phyloP scores from a whole-genome alignment of 2,113 vertebrate genomes.

The Fulica atra region DNA sequence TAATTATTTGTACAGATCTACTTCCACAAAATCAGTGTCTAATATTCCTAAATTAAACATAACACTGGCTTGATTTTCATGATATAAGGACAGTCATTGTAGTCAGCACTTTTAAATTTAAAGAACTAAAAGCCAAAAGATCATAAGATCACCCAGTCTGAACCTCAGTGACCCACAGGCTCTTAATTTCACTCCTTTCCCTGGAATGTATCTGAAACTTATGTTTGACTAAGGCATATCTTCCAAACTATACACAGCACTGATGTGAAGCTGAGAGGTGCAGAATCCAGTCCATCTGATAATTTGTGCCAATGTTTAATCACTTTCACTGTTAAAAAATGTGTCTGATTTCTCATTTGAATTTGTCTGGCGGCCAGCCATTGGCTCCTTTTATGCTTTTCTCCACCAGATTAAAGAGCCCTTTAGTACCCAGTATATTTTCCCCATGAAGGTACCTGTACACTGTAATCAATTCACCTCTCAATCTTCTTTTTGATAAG shows the following conservation, averaged over 20 bases:
- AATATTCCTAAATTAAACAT: not conserved
- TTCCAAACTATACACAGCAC: not conserved
- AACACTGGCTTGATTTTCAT: not conserved
- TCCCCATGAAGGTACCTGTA: conserved; percentile 40
- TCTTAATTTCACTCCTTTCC: not conserved
- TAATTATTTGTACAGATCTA: not conserved
- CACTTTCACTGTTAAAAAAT: not conserved
- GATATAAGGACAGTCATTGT: not conserved
- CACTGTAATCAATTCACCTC: conserved; percentile 42
- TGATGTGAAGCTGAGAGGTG: not conserved
- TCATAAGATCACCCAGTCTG: not conserved
- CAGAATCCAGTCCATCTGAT: not conserved
- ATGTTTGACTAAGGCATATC: not conserved
- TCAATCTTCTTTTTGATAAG: conserved; percentile 57
- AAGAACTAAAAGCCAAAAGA: not conserved
- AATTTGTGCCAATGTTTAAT: conserved; percentile 4
- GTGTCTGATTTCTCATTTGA: not conserved
- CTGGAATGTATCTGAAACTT: not conserved
- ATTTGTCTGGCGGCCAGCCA: not conserved
- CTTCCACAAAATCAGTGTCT: not conserved
- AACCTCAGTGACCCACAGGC: not conserved
- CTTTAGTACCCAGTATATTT: conserved; percentile 37
- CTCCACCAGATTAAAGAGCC: not conserved
- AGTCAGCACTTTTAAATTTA: not conserved
- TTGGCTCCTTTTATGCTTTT: conserved; percentile 1